Evolutionary conservation across 2,113 vertebrate genomes (phyloP).

Genomic region (Dicentrarchus labrax): DNA sequence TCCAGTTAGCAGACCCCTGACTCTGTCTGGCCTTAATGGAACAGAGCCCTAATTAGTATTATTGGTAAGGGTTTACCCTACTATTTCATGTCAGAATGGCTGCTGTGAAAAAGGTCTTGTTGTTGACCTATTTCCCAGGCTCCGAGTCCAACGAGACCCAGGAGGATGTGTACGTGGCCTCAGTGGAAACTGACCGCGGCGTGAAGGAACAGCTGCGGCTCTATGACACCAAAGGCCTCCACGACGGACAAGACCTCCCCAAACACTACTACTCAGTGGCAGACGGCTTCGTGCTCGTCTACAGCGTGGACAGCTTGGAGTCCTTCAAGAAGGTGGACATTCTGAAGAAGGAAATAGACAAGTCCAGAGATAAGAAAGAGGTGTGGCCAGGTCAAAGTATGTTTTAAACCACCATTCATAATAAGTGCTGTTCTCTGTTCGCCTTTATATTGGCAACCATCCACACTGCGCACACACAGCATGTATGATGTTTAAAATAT

Average conservation of each 20-base stretch:
- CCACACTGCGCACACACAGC: not conserved
- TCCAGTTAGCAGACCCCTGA: no score
- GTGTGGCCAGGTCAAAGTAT: slow-evolving; percentile 71
- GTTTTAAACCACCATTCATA: no score
- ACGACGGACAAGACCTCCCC: slow-evolving; percentile 89
- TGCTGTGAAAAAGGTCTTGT: not conserved
- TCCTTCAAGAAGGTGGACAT: slow-evolving; percentile 91
- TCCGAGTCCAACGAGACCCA: slow-evolving; percentile 88
- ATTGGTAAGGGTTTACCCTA: no score
- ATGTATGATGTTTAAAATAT: not conserved
- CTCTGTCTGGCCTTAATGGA: no score
- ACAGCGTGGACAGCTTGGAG: slow-evolving; percentile 92
- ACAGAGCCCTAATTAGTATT: no score
- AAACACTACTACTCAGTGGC: slow-evolving; percentile 94
- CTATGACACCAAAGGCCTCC: slow-evolving; percentile 93
- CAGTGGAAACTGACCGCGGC: slow-evolving; percentile 92
- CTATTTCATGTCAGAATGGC: no score
- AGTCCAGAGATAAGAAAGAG: slow-evolving; percentile 96
- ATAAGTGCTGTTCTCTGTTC: not conserved
- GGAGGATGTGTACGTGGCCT: slow-evolving; percentile 94
- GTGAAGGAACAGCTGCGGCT: slow-evolving; percentile 95
- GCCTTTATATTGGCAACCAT: not conserved
- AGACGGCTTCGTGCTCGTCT: slow-evolving; percentile 93
- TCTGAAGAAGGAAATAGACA: slow-evolving; percentile 94
- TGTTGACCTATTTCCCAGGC: slow-evolving; percentile 76